Evolutionary conservation across 2,888 invertebrate species (phyloP).

Genomic region (Sarcophaga caerulescens): DNA sequence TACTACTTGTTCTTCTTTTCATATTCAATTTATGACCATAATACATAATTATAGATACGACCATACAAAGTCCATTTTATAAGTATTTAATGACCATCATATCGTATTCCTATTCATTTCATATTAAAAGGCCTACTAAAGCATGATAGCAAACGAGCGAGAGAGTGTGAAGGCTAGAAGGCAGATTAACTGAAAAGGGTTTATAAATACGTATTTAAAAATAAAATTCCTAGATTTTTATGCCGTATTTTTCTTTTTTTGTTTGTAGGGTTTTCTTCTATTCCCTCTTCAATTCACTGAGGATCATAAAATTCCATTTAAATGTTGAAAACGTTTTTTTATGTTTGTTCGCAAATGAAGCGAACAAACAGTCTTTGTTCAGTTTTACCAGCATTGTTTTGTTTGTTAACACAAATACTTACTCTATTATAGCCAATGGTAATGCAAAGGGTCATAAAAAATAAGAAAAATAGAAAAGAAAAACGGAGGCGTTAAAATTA

Average conservation of each 20-base stretch:
- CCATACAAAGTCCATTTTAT: conserved; percentile 28
- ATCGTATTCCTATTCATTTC: neutral
- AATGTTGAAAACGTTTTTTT: neutral
- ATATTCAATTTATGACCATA: conserved; percentile 21
- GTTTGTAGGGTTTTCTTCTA: conserved; percentile 7
- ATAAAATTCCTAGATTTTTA: conserved; percentile 29
- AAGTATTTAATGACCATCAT: conserved; percentile 25
- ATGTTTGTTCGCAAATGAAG: conserved; percentile 39
- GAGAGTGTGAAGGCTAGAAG: too few relatives aligned
- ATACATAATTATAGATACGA: conserved; percentile 45
- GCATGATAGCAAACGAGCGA: too few relatives aligned
- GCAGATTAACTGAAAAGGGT: too few relatives aligned
- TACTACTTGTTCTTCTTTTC: neutral
- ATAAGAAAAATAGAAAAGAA: neutral
- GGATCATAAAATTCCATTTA: conserved; percentile 51
- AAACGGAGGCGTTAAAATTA: conserved; percentile 43
- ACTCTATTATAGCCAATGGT: conserved; percentile 18
- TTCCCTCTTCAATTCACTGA: neutral
- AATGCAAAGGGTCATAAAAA: neutral
- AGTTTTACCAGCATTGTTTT: conserved; percentile 3
- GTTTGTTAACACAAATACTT: conserved; percentile 36
- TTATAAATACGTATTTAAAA: conserved; percentile 15
- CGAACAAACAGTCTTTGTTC: conserved; percentile 60
- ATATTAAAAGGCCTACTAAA: too few relatives aligned
- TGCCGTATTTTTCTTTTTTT: neutral